Base-by-base conservation (phyloP, 2,797 vertebrate genomes). In the Staurois parvus region DNA sequence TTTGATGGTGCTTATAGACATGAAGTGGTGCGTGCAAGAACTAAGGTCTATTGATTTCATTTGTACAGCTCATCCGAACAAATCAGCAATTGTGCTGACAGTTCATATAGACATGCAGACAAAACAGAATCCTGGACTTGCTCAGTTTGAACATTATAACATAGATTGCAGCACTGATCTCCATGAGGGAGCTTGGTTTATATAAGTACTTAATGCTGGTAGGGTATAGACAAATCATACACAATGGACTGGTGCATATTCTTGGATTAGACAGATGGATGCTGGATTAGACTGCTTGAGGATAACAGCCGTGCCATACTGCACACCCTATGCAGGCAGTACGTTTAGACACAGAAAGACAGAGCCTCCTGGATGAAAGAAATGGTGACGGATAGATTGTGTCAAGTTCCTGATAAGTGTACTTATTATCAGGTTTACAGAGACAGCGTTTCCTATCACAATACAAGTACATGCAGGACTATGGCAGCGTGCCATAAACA, bases 231-330 rank as follows among this genome's bases (percentile, higher is more conserved):
- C 19, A 59, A 29, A 66, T 40, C 52, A 64, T 26, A 52, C 59
- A 69, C 26, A 12, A 28, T 24, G 78, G 62, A 11, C 19, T 32
- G 48, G 66, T 42, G 64, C 56, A 76, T 26, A 77, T 48, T 37
- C 56, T 40, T 24, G 79, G 85, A 86, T 86, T 86, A 86, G 79
- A 62, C 85, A 86, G 85, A 86, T 86, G 85, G 85, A 78, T 74
- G 48, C 68, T 82, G 80, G 85, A 86, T 86, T 83, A 86, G n/a
- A 68, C 68, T 26, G 52, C 40, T 42, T 56, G 80, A 37, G 74
- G 29, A 79, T 66, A 64, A 73, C 67, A 37, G 52, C 67, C 17
- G 28, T 24, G 29, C 66, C 28, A 40, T 67, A 28, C 21, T 76
- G 28, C 32, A 52, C 19, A n/a, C 17, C 26, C 77, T 48, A 42